Base-by-base conservation (phyloP, 2,113 vertebrate genomes). In the Scomber japonicus region DNA sequence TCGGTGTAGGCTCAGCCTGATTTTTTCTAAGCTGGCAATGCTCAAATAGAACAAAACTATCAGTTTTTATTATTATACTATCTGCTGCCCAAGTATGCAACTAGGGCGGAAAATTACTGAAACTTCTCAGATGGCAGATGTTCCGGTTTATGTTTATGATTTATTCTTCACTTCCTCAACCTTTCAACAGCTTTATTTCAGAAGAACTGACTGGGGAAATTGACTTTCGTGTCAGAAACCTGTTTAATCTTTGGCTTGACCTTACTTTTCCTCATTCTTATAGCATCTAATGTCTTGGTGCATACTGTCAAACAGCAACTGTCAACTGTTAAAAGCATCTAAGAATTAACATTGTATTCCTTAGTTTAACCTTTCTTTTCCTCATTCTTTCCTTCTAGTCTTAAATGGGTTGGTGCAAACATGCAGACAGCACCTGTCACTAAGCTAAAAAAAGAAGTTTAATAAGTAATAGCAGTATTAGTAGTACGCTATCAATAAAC, bases 401-500 rank as follows among this genome's bases (percentile, higher is more conserved):
- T 30, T 24, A 27, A 61, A 70, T 11, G 6, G 53, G 10, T 7
- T 16, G 4, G 50, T 54, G 53, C 15, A 27, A 21, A 49, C 4
- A 44, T 14, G 50, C 56, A 30, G 50, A 24, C 63, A 24, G 10
- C 63, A 78, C 68, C 83, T 74, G 83, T 30, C 55, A 72, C 73
- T 55, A 31, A 57, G 48, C 24, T 54, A 69, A 61, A 68, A 68
- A 27, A 72, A 71, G 31, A 51, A 15, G 30, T 49, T 53, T 63
- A 35, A 71, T 35, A 67, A 65, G 17, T 67, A 71, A 67, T 61
- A 21, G 11, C 48, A 13, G n/a, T 10, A 40, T 35, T 63, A 21
- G 21, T 21, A 35, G 46, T n/a, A 59, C 15, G 50, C 55, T 77
- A 24, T 70, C 72, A 74, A 64, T 80, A 62, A 62, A 57, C 51